phyloP scores from a whole-genome alignment of 2,113 vertebrate species.

The Bettongia penicillata region DNA sequence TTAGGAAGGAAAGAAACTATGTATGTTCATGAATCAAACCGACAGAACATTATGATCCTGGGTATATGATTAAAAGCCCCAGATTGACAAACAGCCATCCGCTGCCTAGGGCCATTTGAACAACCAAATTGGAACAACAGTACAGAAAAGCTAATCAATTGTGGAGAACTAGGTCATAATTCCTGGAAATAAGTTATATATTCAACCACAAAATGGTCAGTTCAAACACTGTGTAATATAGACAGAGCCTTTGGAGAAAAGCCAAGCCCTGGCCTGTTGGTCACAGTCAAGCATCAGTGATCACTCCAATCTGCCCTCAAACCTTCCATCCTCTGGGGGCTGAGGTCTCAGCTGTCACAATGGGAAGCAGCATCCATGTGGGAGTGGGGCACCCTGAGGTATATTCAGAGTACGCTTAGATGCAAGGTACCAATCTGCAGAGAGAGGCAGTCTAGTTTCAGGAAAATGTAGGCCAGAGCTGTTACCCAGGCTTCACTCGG shows the following conservation, averaged over 20 bases:
- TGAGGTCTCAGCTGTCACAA: no score
- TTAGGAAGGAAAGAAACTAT: not conserved
- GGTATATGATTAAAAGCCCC: not conserved
- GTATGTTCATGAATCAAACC: not conserved
- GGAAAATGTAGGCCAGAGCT: no score
- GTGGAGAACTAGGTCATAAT: conserved; percentile 30
- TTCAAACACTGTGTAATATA: not conserved
- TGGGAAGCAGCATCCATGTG: no score
- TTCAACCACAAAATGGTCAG: not conserved
- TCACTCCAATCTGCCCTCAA: not conserved
- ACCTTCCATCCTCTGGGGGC: not conserved
- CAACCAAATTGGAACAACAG: conserved; percentile 22
- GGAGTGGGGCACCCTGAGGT: no score
- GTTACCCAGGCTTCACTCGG: no score
- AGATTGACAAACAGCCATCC: not conserved
- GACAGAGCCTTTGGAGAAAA: not conserved
- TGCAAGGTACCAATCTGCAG: no score
- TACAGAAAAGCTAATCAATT: conserved; percentile 31
- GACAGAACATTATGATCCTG: not conserved
- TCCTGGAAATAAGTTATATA: not conserved
- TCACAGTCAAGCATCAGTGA: not conserved
- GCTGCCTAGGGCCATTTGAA: conserved; percentile 20
- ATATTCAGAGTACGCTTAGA: no score
- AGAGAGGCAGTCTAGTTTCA: no score
- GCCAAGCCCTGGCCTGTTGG: not conserved